Conservation (phyloP, 2,113 vertebrate species). For the Cryptomyrus ogoouensis region DNA sequence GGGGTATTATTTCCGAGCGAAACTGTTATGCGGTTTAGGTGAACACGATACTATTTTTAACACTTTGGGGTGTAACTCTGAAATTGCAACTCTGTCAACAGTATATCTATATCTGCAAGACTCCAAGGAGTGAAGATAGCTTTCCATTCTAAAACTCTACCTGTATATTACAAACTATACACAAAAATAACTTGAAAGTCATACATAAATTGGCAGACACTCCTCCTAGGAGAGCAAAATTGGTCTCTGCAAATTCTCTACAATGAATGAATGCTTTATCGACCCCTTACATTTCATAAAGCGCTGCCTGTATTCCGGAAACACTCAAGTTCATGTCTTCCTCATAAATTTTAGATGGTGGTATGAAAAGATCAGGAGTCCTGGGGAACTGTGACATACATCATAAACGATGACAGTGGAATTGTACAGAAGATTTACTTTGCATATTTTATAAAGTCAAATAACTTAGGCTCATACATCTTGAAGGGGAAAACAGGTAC, state of each 20-base stretch:
- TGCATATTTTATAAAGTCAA: constrained; percentile 7
- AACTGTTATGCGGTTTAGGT: background rate
- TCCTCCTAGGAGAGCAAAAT: background rate
- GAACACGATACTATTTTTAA: background rate
- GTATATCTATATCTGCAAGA: background rate
- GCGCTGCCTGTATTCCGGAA: background rate
- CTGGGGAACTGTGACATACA: background rate
- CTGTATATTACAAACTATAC: background rate
- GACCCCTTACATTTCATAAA: background rate
- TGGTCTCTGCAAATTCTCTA: background rate
- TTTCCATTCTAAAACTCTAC: background rate
- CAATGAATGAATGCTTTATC: background rate
- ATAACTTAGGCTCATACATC: constrained; percentile 1
- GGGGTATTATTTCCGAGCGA: background rate
- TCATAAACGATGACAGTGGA: background rate
- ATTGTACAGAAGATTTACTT: background rate
- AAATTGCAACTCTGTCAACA: background rate
- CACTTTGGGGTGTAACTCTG: background rate
- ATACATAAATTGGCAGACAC: background rate
- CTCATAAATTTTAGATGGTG: background rate
- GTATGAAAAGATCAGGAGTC: background rate
- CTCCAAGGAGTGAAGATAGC: background rate
- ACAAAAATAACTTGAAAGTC: background rate
- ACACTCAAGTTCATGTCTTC: background rate
- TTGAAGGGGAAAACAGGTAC: background rate